Percentiles rank a stretch among this genome's conserved stretches.
Conservation (phyloP, 2,113 vertebrate species). For the Prunella himalayana region DNA sequence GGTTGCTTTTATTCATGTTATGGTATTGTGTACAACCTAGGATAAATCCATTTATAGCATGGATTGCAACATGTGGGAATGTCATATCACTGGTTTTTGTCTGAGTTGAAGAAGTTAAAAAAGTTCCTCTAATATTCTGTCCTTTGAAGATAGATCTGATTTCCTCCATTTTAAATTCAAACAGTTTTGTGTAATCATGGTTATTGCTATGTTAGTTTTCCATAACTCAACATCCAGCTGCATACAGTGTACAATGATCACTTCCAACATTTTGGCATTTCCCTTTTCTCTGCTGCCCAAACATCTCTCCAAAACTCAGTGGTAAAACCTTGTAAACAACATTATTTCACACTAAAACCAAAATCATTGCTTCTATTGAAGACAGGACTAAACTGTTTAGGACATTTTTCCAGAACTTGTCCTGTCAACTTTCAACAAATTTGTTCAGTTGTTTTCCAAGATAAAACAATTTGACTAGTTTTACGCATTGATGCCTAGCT, state of each 20-base stretch:
- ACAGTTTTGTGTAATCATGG: background rate
- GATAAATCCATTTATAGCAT: background rate
- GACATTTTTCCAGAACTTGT: background rate
- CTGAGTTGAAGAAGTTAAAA: background rate
- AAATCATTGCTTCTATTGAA: background rate
- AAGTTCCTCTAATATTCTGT: background rate
- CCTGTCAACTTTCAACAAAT: background rate
- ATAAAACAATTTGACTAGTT: background rate
- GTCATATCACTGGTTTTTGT: background rate
- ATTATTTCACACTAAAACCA: background rate
- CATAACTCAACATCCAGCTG: background rate
- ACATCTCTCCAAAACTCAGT: background rate
- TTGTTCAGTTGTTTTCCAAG: background rate
- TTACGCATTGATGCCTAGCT: background rate
- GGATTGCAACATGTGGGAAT: background rate
- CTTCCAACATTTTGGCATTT: background rate
- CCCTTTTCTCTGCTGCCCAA: background rate
- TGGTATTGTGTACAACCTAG: background rate
- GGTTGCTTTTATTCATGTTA: background rate
- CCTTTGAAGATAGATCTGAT: background rate
- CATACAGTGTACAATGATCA: fast-evolving
- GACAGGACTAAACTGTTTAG: background rate
- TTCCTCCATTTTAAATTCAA: background rate
- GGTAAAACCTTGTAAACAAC: background rate
- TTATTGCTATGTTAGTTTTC: background rate